Base-by-base conservation (phyloP, 2,888 invertebrate species). In the Altica lythri region DNA sequence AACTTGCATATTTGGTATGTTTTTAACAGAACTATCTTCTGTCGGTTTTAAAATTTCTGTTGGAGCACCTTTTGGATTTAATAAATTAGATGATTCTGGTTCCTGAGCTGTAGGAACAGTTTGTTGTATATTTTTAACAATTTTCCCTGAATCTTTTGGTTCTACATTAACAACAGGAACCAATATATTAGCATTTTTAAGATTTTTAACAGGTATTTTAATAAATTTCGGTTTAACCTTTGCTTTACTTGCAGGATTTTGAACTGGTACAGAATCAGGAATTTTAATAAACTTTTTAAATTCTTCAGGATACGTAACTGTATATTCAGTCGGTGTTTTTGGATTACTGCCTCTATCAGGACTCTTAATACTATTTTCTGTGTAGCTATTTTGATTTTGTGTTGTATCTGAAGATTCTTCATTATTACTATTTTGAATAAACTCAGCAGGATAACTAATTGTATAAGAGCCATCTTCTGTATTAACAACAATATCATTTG, bases 401-500 rank as follows among this genome's bases (percentile, higher is more conserved):
- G 9, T 9, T 29, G 29, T 3, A 29, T 29, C 10, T 29, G 10
- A 29, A 2, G 29, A n/a, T 29, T 9, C n/a, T 29, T 9, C 2
- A 29, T 1, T 9, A 2, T 29, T 10, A 9, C 2, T n/a, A 29
- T 45, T 32, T 12, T 42, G 12, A 14, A 17, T 14, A 13, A 17
- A 13, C 12, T 53, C 53, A 40, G 13, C 10, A 9, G 53, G 53
- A 34, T 53, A 53, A 46, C 53, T 46, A 19, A 53, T 45, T 1
- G 46, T 53, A 35, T 53, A 46, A 22, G 32, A 13, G 13, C 22
- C 32, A n/a, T 14, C n/a, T n/a, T n/a, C n/a, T n/a, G n/a, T n/a
- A n/a, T n/a, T n/a, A n/a, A n/a, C n/a, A n/a, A n/a, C n/a, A n/a
- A n/a, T 17, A 18, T 54, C 32, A 27, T 49, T 44, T 17, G 25